Evolutionary conservation across 2,797 vertebrate species (phyloP).

Genomic region (Sebastes hopkinsi): DNA sequence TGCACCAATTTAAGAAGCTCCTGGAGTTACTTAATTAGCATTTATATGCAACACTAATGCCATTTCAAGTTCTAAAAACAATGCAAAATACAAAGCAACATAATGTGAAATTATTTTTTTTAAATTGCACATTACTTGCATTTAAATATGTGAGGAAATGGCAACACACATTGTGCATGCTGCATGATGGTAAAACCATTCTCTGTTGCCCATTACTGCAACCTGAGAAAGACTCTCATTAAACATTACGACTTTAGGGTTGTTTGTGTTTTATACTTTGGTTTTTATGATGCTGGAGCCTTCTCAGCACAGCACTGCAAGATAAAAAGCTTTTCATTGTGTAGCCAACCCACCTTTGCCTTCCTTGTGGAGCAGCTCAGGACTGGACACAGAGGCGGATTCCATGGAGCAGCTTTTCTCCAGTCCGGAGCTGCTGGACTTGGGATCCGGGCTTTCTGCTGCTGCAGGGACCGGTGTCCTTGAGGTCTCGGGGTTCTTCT

Average conservation of each 20-base stretch:
- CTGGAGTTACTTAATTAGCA: background rate
- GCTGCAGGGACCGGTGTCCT: conserved; percentile 83
- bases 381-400: conserved; percentile 89
- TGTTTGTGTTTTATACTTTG: conserved; percentile 92
- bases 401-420: conserved; percentile 90
- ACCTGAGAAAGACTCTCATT: conserved; percentile 88
- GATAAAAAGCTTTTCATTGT: conserved; percentile 86
- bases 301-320: conserved; percentile 87
- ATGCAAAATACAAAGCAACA: background rate
- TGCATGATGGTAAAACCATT: conserved; percentile 68
- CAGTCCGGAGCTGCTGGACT: conserved; percentile 84
- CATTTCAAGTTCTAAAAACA: background rate
- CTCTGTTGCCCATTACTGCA: conserved; percentile 81
- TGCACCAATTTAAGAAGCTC: background rate
- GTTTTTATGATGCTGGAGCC: conserved; percentile 91
- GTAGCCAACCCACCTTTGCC: conserved; percentile 94
- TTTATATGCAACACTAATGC: background rate
- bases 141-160: conserved; percentile 13
- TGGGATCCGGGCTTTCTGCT: conserved; percentile 89
- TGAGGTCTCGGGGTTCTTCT: conserved; percentile 84
- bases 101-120: background rate
- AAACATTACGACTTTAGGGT: conserved; percentile 92
- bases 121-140: background rate
- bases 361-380: conserved; percentile 93
- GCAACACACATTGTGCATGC: conserved; percentile 36